A percentile compares a stretch with the other conserved stretches of the same genome.
phyloP scores from a whole-genome alignment of 2,113 vertebrate genomes.

The Callospermophilus lateralis region DNA sequence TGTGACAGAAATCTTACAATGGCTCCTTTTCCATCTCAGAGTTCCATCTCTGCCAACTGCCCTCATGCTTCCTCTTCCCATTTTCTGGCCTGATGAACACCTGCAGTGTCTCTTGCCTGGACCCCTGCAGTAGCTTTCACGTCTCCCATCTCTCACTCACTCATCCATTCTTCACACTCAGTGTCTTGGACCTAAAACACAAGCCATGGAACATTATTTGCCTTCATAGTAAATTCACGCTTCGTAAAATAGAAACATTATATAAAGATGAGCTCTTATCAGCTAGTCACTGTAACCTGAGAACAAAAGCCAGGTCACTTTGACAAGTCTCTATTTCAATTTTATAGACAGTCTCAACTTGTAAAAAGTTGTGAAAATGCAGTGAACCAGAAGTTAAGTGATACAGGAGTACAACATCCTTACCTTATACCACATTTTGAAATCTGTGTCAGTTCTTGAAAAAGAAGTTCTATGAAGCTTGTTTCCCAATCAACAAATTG shows the following conservation, averaged over 20 bases:
- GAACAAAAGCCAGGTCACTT: background rate
- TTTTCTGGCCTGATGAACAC: background rate
- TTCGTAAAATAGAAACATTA: background rate
- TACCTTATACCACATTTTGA: background rate
- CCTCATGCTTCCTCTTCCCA: background rate
- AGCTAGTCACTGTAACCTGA: background rate
- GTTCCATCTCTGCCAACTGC: background rate
- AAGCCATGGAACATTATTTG: background rate
- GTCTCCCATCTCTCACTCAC: background rate
- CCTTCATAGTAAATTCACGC: background rate
- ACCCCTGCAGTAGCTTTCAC: background rate
- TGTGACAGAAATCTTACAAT: background rate
- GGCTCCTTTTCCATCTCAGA: background rate
- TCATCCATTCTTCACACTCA: background rate
- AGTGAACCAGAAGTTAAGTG: background rate
- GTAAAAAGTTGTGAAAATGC: background rate
- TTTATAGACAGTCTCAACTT: background rate
- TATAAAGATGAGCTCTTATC: background rate
- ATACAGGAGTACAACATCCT: background rate
- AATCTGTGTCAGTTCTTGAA: background rate
- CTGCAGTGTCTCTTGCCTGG: rapidly evolving
- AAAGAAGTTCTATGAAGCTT: background rate
- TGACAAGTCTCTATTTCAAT: background rate
- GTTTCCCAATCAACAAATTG: background rate
- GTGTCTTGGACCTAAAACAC: background rate